These are phyloP conservation scores for Scarus forsteni DNA, from an alignment of 2,797 vertebrate species.

Conservation along the genomic window DNA sequence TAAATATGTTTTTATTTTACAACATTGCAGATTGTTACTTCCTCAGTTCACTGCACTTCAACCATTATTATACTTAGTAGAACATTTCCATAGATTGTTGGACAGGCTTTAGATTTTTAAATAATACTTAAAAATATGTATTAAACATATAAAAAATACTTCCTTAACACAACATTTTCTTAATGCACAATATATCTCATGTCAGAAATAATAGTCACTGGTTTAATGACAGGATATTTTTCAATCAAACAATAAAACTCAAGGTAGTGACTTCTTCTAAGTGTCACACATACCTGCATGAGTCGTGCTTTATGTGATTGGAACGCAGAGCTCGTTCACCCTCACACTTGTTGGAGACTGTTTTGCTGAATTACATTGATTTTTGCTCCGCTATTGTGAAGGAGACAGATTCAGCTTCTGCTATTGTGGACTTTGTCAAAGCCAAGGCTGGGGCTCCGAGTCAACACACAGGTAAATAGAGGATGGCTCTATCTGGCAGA, in stretches of 20 bases:
- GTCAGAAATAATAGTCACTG: not conserved
- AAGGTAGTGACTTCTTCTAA: constrained; percentile 26
- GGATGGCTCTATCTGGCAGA: constrained; percentile 35
- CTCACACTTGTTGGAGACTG: constrained; percentile 29
- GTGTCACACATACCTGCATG: constrained; percentile 13
- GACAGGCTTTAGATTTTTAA: too few species aligned
- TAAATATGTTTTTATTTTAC: too few species aligned
- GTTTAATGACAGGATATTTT: constrained; percentile 19
- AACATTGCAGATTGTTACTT: too few species aligned
- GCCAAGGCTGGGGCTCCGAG: constrained; percentile 36
- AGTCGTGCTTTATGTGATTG: constrained; percentile 21
- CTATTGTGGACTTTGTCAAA: constrained; percentile 61
- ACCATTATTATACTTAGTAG: too few species aligned
- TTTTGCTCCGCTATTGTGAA: constrained; percentile 49
- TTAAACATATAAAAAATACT: too few species aligned
- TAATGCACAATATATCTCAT: constrained; percentile 17
- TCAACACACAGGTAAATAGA: constrained; percentile 52
- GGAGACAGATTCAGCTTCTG: constrained; percentile 54
- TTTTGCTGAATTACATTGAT: constrained; percentile 60
- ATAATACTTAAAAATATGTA: too few species aligned
- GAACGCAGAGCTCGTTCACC: constrained; percentile 24
- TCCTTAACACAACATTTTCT: not conserved
- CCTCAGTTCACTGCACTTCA: too few species aligned
- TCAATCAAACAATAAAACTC: constrained; percentile 17
- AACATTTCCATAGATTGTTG: too few species aligned